Evolutionary conservation across 2,113 vertebrate genomes (phyloP).

Genomic region (Sander vitreus): DNA sequence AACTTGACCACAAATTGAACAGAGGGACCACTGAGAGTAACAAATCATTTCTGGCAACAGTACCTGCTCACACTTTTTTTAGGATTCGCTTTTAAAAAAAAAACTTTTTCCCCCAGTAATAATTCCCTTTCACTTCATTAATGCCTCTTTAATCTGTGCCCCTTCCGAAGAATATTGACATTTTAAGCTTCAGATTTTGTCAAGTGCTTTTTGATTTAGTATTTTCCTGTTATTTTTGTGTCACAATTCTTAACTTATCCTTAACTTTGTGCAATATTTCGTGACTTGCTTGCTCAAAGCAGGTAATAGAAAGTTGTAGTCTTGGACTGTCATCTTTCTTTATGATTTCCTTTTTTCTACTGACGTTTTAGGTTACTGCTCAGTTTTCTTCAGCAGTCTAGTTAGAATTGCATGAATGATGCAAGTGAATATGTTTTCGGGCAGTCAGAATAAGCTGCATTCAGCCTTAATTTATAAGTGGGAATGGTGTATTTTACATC

Average conservation of each 20-base stretch:
- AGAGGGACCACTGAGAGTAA: neutral
- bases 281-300: constrained; percentile 57
- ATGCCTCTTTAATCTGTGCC: constrained; percentile 6
- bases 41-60: neutral
- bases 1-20: neutral
- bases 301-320: constrained; percentile 41
- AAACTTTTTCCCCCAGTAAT: neutral
- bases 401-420: constrained; percentile 51
- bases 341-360: constrained; percentile 57
- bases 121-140: neutral
- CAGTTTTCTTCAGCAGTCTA: constrained; percentile 48
- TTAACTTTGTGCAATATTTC: constrained; percentile 76
- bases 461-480: constrained; percentile 79
- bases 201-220: constrained; percentile 45
- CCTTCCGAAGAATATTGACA: neutral
- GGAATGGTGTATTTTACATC: constrained; percentile 49
- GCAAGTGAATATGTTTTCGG: constrained; percentile 41
- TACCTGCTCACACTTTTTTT: neutral
- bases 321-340: constrained; percentile 41
- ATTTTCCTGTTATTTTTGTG: constrained; percentile 47
- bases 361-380: constrained; percentile 60
- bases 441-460: constrained; percentile 64
- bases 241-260: constrained; percentile 13
- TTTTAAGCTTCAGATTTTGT: constrained; percentile 27
- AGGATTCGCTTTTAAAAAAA: neutral